These are phyloP conservation scores for Poeciliopsis gracilis DNA, from an alignment of 2,797 vertebrate species.

Conservation along the genomic window DNA sequence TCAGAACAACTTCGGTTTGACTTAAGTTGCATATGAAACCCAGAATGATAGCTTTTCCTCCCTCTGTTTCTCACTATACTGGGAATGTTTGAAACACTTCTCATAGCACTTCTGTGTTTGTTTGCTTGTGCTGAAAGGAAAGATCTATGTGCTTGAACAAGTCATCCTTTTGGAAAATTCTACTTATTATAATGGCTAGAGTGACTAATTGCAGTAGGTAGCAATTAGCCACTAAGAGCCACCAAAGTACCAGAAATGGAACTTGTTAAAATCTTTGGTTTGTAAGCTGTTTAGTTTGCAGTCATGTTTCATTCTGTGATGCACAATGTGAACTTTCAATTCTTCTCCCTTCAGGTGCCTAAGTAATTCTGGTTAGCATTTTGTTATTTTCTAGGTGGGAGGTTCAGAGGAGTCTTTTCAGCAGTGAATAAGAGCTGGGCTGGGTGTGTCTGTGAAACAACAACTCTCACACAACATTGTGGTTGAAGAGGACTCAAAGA, in stretches of 20 bases:
- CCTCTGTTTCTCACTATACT: neutral
- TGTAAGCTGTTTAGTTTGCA: conserved; percentile 1
- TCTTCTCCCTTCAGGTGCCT: neutral
- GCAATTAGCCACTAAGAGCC: neutral
- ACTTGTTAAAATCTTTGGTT: neutral
- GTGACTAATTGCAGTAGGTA: neutral
- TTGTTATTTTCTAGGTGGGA: neutral
- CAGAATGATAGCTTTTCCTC: neutral
- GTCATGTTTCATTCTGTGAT: neutral
- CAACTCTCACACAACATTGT: neutral
- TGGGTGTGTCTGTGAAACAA: conserved; percentile 39
- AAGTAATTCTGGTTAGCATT: neutral
- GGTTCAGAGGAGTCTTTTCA: neutral
- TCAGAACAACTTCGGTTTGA: neutral
- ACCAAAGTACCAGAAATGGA: neutral
- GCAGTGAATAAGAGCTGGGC: conserved; percentile 2
- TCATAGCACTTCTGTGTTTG: neutral
- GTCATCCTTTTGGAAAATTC: neutral
- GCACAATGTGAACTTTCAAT: neutral
- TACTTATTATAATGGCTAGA: neutral
- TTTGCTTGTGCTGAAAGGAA: neutral
- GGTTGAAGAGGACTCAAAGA: neutral
- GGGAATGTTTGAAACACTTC: neutral
- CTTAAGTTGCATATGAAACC: neutral
- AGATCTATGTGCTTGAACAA: neutral